Conservation (phyloP, 1,140 invertebrate species). For the Eupeodes corollae region DNA sequence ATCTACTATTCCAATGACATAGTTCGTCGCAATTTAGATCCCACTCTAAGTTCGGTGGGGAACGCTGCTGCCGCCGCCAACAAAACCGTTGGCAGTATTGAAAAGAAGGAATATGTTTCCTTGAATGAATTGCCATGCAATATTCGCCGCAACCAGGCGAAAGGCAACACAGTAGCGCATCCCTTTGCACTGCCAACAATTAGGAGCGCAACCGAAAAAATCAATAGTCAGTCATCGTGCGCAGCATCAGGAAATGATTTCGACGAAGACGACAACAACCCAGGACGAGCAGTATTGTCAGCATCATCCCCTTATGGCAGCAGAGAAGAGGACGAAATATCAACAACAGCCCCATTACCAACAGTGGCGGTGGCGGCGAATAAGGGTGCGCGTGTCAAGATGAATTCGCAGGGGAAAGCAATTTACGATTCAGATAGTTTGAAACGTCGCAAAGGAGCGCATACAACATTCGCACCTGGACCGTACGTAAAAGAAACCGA, state of each 20-base stretch:
- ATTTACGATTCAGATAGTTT: conserved; percentile 82
- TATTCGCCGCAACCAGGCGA: conserved; percentile 39
- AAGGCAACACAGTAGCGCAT: conserved; percentile 4
- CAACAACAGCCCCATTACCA: conserved; percentile 2
- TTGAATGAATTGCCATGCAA: conserved; percentile 63
- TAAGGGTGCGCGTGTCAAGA: conserved; percentile 67
- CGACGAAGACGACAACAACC: background rate
- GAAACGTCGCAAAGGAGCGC: conserved; percentile 63
- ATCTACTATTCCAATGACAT: conserved; percentile 46
- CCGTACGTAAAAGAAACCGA: conserved; percentile 57
- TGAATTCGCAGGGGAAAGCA: conserved; percentile 80
- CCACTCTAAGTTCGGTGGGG: conserved; percentile 38
- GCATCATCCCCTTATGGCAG: background rate
- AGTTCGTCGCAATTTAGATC: conserved; percentile 44
- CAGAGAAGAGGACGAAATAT: conserved; percentile 16
- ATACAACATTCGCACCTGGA: conserved; percentile 75
- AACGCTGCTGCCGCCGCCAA: background rate
- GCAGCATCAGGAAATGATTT: background rate
- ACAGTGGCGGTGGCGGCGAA: background rate
- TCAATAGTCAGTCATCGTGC: background rate
- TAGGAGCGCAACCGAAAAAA: background rate
- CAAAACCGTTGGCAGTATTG: background rate
- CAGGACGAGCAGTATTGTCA: background rate
- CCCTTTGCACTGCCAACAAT: background rate
- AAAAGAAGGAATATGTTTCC: conserved; percentile 64